Base-by-base conservation (phyloP, 2,113 vertebrate species). In the Paradoxurus hermaphroditus region DNA sequence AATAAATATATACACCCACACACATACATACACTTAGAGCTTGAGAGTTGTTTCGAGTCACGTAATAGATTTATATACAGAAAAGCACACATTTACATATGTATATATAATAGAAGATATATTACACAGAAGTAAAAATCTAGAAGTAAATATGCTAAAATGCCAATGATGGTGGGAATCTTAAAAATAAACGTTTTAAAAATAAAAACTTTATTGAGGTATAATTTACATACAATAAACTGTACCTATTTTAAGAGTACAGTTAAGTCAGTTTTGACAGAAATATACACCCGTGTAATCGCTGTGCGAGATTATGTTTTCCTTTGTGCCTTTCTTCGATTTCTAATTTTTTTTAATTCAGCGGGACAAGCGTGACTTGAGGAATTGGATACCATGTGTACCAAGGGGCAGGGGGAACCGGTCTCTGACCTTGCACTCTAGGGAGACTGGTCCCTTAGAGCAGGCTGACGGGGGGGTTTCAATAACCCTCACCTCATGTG, bases 271-370 rank as follows among this genome's bases (percentile, higher is more conserved):
- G 25, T 90, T 84, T 79, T 25, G 21, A 93, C 44, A 63, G 56
- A 92, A 90, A 84, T 84, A 78, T 13, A 41, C n/a, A 87, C 65
- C 29, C 51, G 70, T 9, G 16, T 78, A 77, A 62, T 21, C 6
- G 6, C 63, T 51, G 62, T n/a, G 18, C 23, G 7, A 10, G 68
- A 68, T 39, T 19, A 59, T 84, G 83, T 82, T 75, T 59, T 67
- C 79, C 39, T 85, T 81, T 59, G 62, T 93, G 75, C 21, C 73
- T 81, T 79, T 51, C 68, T 75, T 21, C 65, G 53, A 63, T 56
- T 88, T 75, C 65, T 44, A 83, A 10, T 95, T 25, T 36, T 75
- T 78, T 95, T 93, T 23, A 93, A 90, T 23, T 70, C 68, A 53
- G 79, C 70, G 51, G 63, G 51, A 29, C 62, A 51, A 23, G 29